Evolutionary conservation across 2,113 vertebrate genomes (phyloP).

Genomic region (Bufo gargarizans): DNA sequence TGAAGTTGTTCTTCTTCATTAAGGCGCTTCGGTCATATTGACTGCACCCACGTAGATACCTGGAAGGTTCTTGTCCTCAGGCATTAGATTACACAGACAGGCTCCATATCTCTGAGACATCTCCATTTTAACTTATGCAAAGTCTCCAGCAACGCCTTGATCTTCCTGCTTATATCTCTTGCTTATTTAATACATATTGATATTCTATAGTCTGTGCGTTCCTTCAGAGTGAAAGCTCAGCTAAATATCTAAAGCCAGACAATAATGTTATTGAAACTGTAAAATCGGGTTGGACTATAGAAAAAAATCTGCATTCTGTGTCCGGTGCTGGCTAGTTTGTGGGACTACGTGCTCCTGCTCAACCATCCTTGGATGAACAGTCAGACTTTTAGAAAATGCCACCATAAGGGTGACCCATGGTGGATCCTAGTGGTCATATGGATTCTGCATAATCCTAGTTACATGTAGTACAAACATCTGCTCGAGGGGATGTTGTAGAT

Average conservation of each 20-base stretch:
- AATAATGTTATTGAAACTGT: background rate
- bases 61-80: background rate
- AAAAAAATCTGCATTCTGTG: background rate
- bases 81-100: constrained; percentile 27
- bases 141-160: constrained; percentile 6
- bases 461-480: no score
- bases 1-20: background rate
- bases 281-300: background rate
- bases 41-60: background rate
- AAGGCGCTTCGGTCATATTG: background rate
- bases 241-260: background rate
- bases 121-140: constrained; percentile 1
- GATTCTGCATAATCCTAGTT: no score
- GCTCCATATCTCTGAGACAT: background rate
- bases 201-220: constrained; percentile 17
- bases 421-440: no score
- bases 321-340: background rate
- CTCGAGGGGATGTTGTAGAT: no score
- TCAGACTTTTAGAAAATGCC: no score
- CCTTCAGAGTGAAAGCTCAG: background rate
- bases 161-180: background rate
- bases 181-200: constrained; percentile 46
- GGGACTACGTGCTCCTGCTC: no score
- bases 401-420: no score
- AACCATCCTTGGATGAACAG: no score